Percentiles rank a stretch among this genome's conserved stretches.
Conservation (phyloP, 2,888 invertebrate genomes). For the Syrista parreyssii region DNA sequence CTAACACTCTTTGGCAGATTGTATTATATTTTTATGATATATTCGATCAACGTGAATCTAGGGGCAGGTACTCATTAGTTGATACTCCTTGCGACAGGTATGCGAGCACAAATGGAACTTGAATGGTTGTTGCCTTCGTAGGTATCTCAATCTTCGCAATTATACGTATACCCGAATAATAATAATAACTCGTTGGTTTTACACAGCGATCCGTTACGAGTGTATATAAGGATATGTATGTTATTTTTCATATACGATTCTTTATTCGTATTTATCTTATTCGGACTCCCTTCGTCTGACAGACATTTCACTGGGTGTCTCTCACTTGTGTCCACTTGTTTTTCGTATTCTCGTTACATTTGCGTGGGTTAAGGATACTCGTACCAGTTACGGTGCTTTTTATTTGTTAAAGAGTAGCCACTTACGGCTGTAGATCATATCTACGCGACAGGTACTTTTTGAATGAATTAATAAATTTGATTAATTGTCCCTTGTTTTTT, state of each 20-base stretch:
- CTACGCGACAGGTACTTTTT: slow-evolving; percentile 41
- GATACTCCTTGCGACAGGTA: slow-evolving; percentile 4
- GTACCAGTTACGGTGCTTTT: background rate
- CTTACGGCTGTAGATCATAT: background rate
- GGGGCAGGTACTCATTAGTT: slow-evolving; percentile 5
- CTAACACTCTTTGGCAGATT: background rate
- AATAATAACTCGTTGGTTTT: background rate
- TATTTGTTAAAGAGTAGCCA: background rate
- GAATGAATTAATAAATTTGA: slow-evolving; percentile 41
- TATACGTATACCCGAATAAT: background rate
- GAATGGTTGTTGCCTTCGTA: background rate
- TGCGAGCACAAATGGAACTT: background rate
- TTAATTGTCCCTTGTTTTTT: slow-evolving; percentile 31
- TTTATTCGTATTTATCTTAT: background rate
- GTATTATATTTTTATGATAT: background rate
- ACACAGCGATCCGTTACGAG: too few species aligned
- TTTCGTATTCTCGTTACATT: background rate
- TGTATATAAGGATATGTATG: background rate
- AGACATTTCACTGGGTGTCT: background rate
- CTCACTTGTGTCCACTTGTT: background rate
- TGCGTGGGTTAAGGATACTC: background rate
- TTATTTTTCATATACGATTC: background rate
- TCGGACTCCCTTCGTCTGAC: background rate
- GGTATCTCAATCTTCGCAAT: background rate
- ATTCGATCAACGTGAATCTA: background rate